These are phyloP conservation scores for Tetrax tetrax DNA, from an alignment of 2,113 vertebrate species.

Conservation along the genomic window DNA sequence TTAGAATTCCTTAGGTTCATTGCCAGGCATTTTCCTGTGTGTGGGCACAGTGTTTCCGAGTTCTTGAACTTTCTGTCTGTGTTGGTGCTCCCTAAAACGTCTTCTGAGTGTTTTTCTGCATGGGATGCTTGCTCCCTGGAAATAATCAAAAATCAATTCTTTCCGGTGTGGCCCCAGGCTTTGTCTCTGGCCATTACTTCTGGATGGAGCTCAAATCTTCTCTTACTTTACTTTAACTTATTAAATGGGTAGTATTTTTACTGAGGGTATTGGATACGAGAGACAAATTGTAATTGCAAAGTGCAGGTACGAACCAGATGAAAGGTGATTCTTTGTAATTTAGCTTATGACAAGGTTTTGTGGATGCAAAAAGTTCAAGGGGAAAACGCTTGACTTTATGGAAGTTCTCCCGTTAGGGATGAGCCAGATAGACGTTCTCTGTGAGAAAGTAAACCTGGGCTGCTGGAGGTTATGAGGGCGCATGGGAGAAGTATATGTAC, in stretches of 20 bases:
- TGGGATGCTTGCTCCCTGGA: background rate
- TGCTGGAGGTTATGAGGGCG: background rate
- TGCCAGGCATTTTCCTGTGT: background rate
- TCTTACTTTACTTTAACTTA: background rate
- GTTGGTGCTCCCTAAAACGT: background rate
- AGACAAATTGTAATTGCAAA: background rate
- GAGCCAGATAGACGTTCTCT: background rate
- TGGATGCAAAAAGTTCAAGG: background rate
- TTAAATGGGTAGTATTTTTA: background rate
- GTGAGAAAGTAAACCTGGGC: background rate
- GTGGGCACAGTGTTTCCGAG: background rate
- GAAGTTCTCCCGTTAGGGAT: background rate
- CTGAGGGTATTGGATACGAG: background rate
- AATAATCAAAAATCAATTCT: background rate
- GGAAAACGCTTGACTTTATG: background rate
- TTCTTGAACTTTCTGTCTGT: background rate
- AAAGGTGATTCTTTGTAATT: accelerated
- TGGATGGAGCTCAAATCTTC: background rate
- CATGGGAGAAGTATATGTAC: background rate
- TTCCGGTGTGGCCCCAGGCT: background rate
- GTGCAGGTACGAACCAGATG: accelerated
- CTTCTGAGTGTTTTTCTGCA: background rate
- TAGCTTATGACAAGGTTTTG: background rate
- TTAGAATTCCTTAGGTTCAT: background rate
- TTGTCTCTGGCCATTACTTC: background rate